phyloP scores from a whole-genome alignment of 2,797 vertebrate species.

The Oceanodroma leucorhoa region DNA sequence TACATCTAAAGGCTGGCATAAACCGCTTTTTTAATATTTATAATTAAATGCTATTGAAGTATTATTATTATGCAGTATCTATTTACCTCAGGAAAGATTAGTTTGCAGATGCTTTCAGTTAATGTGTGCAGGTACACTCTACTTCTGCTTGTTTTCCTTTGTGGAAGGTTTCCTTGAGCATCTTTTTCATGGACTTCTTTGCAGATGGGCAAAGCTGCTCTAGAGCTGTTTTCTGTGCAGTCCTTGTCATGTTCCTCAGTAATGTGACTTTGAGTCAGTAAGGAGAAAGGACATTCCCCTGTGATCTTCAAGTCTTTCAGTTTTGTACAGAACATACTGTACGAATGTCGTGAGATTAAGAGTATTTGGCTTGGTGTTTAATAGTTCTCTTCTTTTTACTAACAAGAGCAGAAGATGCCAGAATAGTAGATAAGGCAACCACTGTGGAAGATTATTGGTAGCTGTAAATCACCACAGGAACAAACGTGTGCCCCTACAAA shows the following conservation, averaged over 20 bases:
- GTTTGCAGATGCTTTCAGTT: slow-evolving; percentile 93
- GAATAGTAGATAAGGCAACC: not conserved
- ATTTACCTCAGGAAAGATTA: slow-evolving; percentile 93
- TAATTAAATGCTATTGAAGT: not conserved
- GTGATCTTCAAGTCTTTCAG: slow-evolving; percentile 94
- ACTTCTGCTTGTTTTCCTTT: slow-evolving; percentile 85
- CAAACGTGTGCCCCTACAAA: not conserved
- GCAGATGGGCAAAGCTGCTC: slow-evolving; percentile 78
- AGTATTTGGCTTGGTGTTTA: not conserved
- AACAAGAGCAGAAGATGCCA: not conserved
- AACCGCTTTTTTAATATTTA: not conserved
- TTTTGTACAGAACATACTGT: slow-evolving; percentile 95
- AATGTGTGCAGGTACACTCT: slow-evolving; percentile 95
- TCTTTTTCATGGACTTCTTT: slow-evolving; percentile 80
- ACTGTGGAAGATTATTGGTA: not conserved
- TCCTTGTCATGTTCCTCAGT: slow-evolving; percentile 81
- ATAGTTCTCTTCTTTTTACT: slow-evolving; percentile 7
- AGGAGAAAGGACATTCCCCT: slow-evolving; percentile 94
- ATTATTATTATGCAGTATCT: not conserved
- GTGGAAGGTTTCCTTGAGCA: slow-evolving; percentile 74
- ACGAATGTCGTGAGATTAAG: not conserved
- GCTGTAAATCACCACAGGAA: slow-evolving; percentile 26
- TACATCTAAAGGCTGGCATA: not conserved
- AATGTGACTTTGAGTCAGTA: slow-evolving; percentile 77
- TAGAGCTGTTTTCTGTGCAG: slow-evolving; percentile 63